Percentiles rank a stretch among this genome's conserved stretches.
These are phyloP conservation scores for Trichoplusia ni DNA, from an alignment of 1,140 invertebrate genomes.

Conservation along the genomic window DNA sequence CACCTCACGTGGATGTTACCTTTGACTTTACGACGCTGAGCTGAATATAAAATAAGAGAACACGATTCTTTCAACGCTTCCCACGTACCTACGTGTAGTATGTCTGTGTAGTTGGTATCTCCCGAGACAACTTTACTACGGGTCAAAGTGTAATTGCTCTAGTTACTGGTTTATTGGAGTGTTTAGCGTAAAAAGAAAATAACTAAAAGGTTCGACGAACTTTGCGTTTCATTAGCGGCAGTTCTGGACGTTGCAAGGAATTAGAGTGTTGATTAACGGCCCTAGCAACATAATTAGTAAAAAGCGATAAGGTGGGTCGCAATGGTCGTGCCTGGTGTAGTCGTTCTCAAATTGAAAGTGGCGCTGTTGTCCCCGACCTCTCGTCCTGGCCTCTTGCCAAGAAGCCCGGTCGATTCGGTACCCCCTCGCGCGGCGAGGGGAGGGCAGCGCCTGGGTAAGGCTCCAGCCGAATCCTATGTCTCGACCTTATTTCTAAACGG, in stretches of 20 bases:
- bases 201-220: neutral
- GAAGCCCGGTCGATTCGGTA: constrained; percentile 57
- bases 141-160: neutral
- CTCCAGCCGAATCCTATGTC: constrained; percentile 21
- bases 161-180: neutral
- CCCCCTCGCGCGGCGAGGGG: constrained; percentile 38
- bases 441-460: constrained; percentile 24
- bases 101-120: neutral
- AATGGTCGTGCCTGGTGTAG: constrained; percentile 48
- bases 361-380: constrained; percentile 44
- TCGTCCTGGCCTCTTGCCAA: constrained; percentile 62
- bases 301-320: constrained; percentile 39
- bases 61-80: neutral
- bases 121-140: neutral
- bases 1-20: neutral
- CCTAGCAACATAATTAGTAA: constrained; percentile 27
- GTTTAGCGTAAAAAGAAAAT: neutral
- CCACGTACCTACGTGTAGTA: neutral
- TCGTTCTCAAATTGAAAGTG: constrained; percentile 59
- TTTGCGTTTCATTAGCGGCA: neutral
- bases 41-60: constrained; percentile 13
- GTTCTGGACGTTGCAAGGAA: neutral
- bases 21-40: constrained; percentile 2
- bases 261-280: neutral
- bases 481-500: constrained; percentile 46